These are phyloP conservation scores for Bergia sp. DNA, from an alignment of 92 coral and sea anemone genomes.

Conservation along the genomic window DNA sequence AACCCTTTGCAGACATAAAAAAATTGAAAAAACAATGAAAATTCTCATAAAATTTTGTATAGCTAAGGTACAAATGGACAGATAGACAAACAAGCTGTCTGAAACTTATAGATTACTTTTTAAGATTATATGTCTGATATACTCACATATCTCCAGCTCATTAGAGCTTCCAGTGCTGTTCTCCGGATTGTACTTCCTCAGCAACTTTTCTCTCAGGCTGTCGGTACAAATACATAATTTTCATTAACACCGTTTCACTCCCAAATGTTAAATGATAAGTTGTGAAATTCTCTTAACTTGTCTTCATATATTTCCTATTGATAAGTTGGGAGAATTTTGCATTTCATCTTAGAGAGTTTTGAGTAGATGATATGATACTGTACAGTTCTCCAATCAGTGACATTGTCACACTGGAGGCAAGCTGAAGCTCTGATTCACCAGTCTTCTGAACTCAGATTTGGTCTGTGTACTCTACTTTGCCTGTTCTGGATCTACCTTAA, in stretches of 20 bases:
- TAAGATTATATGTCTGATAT: no score
- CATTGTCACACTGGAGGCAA: no score
- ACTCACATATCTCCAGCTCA: conserved; percentile 87
- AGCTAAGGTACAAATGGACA: neutral
- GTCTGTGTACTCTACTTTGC: no score
- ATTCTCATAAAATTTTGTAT: no score
- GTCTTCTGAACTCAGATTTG: no score
- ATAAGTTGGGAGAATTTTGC: neutral
- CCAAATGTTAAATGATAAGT: neutral
- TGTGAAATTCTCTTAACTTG: neutral
- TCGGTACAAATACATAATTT: neutral
- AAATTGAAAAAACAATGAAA: no score
- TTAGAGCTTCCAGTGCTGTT: conserved; percentile 69
- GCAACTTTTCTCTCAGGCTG: conserved; percentile 65
- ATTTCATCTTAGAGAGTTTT: neutral
- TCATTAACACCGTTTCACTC: neutral
- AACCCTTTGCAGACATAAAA: neutral
- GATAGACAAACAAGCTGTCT: neutral
- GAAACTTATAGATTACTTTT: neutral
- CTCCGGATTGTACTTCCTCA: conserved; percentile 67
- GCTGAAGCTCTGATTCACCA: no score
- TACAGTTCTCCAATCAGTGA: no score
- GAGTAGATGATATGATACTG: neutral
- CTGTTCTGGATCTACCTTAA: no score
- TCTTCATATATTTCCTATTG: neutral